Conservation (phyloP, 92 coral and sea anemone species). For the Umimayanthus chanpuru region DNA sequence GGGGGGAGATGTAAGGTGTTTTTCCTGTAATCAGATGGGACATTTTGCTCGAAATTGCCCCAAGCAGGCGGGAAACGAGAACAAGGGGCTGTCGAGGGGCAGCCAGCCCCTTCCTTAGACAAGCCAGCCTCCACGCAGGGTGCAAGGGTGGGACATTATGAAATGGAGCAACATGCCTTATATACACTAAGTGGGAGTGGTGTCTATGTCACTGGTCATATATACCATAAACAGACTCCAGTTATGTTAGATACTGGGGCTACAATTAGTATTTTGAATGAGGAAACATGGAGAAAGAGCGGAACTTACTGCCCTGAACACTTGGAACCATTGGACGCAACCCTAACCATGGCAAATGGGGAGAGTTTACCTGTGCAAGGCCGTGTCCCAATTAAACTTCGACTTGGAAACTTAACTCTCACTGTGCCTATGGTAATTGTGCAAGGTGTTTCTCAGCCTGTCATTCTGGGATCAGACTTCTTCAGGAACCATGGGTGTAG, state of each 20-base stretch:
- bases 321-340: constrained; percentile 39
- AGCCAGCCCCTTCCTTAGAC: constrained; percentile 44
- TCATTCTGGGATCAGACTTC: not conserved
- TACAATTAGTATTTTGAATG: constrained; percentile 16
- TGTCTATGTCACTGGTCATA: not conserved
- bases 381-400: constrained; percentile 31
- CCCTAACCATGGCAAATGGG: constrained; percentile 42
- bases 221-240: constrained; percentile 38
- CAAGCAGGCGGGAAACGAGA: no score
- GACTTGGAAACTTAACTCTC: constrained; percentile 42
- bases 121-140: constrained; percentile 43
- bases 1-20: constrained; percentile 6
- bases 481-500: no score
- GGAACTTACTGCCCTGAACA: constrained; percentile 48
- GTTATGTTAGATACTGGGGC: no score
- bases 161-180: constrained; percentile 4
- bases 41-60: not conserved
- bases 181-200: constrained; percentile 41
- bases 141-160: constrained; percentile 14
- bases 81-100: no score
- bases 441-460: constrained; percentile 8
- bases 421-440: constrained; percentile 47
- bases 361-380: constrained; percentile 40
- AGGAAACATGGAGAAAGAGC: no score
- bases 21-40: constrained; percentile 31